Conservation (phyloP, 1,140 invertebrate genomes). For the Papilio helenus region DNA sequence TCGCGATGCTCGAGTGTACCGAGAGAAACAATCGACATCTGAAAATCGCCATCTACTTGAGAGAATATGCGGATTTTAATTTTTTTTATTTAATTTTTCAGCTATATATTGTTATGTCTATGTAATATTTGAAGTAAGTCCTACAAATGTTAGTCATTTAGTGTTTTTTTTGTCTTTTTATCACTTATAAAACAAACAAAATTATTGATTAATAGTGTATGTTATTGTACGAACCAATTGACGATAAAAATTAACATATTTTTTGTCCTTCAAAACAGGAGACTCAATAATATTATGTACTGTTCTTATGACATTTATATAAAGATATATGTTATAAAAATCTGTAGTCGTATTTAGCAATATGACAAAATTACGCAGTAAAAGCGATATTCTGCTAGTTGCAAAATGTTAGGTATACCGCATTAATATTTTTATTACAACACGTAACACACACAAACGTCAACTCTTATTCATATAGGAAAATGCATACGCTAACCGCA, state of each 20-base stretch:
- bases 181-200: too few species aligned
- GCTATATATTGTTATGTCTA: too few species aligned
- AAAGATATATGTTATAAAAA: neutral
- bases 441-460: conserved; percentile 38
- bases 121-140: too few species aligned
- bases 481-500: conserved; percentile 29
- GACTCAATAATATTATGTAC: neutral
- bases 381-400: conserved; percentile 42
- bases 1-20: too few species aligned
- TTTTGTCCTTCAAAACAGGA: neutral
- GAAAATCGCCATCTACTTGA: too few species aligned
- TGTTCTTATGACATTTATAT: neutral
- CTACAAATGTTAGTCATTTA: too few species aligned
- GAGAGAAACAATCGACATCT: too few species aligned
- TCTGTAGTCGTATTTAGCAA: conserved; percentile 23
- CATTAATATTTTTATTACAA: conserved; percentile 42
- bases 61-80: too few species aligned
- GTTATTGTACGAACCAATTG: neutral
- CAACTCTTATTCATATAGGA: conserved; percentile 9
- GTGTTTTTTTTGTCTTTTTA: too few species aligned
- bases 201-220: too few species aligned
- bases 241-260: neutral
- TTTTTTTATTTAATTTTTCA: too few species aligned
- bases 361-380: conserved; percentile 37
- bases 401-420: conserved; percentile 40